A percentile compares a stretch with the other conserved stretches of the same genome.
Conservation (phyloP, 2,888 invertebrate genomes). For the Brachylomia viminalis region DNA sequence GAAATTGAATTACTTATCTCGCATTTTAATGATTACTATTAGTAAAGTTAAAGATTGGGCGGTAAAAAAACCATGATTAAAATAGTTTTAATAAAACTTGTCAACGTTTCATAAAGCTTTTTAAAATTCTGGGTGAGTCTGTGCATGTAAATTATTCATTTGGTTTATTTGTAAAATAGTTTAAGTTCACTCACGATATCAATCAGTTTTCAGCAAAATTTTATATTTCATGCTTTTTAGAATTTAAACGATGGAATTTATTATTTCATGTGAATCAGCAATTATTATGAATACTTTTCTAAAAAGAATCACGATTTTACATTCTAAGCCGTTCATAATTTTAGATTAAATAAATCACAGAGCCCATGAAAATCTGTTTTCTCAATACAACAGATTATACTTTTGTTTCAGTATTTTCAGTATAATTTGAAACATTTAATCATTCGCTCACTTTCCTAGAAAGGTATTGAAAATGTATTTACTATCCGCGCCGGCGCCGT, state of each 20-base stretch:
- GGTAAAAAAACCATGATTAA: not conserved
- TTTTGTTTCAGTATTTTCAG: not conserved
- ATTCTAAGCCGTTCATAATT: not conserved
- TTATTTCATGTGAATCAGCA: conserved; percentile 1
- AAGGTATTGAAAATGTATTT: not conserved
- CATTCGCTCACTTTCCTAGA: not conserved
- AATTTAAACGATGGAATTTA: not conserved
- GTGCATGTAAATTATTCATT: not conserved
- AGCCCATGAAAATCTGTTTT: not conserved
- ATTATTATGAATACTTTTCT: not conserved
- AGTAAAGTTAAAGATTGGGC: not conserved
- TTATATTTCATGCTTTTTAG: not conserved
- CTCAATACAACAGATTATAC: too few relatives aligned
- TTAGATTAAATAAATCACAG: not conserved
- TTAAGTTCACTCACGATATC: not conserved
- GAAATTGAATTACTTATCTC: not conserved
- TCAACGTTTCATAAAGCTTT: not conserved
- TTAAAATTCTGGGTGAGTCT: not conserved
- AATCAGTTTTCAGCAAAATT: not conserved
- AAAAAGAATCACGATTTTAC: too few relatives aligned
- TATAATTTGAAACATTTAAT: not conserved
- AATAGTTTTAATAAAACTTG: not conserved
- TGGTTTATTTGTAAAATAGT: conserved; percentile 23
- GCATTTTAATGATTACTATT: not conserved
- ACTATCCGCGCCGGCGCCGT: not conserved